Conservation (phyloP, 2,113 vertebrate species). For the Hepsetus odoe region DNA sequence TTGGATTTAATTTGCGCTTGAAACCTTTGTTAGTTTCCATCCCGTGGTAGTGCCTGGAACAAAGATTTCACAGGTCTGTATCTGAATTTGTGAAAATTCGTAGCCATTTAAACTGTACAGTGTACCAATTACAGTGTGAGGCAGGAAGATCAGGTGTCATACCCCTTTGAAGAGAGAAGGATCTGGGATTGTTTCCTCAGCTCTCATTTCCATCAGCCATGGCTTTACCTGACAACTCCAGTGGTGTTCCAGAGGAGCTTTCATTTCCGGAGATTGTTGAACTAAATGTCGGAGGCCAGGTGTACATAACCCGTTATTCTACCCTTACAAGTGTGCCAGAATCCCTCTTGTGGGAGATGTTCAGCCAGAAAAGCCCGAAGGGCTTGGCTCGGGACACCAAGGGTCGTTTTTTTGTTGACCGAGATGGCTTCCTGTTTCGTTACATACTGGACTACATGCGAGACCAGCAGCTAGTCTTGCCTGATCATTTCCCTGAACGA, state of each 20-base stretch:
- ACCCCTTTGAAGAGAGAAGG: constrained; percentile 5
- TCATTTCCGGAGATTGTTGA: constrained; percentile 91
- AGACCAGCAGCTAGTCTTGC: constrained; percentile 89
- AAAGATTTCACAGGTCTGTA: neutral
- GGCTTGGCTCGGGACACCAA: constrained; percentile 89
- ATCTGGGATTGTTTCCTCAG: neutral
- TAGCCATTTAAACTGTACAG: neutral
- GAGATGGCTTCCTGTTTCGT: constrained; percentile 92
- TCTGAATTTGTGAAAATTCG: constrained; percentile 2
- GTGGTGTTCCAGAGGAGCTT: constrained; percentile 77
- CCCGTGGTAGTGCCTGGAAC: neutral
- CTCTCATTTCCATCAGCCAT: constrained; percentile 62
- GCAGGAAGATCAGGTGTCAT: neutral
- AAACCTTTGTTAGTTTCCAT: neutral
- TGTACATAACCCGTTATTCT: constrained; percentile 91
- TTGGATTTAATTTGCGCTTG: neutral
- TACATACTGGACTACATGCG: constrained; percentile 95
- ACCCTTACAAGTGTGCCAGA: constrained; percentile 88
- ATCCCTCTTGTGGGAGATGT: constrained; percentile 91
- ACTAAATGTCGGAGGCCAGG: constrained; percentile 93
- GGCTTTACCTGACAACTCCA: constrained; percentile 82
- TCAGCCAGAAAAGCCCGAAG: constrained; percentile 80
- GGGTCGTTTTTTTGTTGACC: constrained; percentile 90
- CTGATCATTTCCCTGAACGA: constrained; percentile 91
- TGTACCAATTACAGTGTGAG: constrained; percentile 4